phyloP scores from a whole-genome alignment of 2,888 invertebrate genomes.

The Stictocephala bisonia region DNA sequence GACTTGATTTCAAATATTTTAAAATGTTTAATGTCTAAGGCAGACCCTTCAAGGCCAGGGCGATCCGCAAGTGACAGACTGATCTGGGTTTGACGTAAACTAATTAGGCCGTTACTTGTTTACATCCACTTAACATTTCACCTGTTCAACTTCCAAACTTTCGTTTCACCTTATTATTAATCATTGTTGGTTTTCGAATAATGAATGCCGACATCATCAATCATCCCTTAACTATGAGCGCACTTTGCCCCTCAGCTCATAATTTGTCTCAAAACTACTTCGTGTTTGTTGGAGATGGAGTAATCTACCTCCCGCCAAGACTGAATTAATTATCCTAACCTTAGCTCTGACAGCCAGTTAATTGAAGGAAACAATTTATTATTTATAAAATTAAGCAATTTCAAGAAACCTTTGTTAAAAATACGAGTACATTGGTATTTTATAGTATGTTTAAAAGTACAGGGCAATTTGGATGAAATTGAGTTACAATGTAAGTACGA shows the following conservation, averaged over 20 bases:
- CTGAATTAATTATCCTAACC: constrained; percentile 24
- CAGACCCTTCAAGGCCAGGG: no score
- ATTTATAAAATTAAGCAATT: no score
- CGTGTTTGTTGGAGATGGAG: constrained; percentile 21
- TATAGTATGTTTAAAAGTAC: no score
- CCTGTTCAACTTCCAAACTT: not conserved
- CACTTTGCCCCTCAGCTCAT: constrained; percentile 32
- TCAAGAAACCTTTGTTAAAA: no score
- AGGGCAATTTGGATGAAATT: no score
- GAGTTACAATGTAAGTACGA: no score
- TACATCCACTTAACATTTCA: not conserved
- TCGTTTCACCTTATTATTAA: not conserved
- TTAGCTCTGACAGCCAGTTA: no score
- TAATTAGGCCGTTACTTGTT: not conserved
- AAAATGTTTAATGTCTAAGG: no score
- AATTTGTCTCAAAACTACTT: constrained; percentile 23
- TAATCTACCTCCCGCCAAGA: constrained; percentile 29
- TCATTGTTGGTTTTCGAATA: not conserved
- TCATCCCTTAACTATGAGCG: constrained; percentile 11
- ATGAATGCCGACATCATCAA: constrained; percentile 19
- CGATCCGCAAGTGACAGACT: not conserved
- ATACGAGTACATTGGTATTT: no score
- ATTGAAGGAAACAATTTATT: no score
- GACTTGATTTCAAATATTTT: no score
- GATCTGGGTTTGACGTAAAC: not conserved